Base-by-base conservation (phyloP, 2,113 vertebrate genomes). In the Microcebus lehilahytsara region DNA sequence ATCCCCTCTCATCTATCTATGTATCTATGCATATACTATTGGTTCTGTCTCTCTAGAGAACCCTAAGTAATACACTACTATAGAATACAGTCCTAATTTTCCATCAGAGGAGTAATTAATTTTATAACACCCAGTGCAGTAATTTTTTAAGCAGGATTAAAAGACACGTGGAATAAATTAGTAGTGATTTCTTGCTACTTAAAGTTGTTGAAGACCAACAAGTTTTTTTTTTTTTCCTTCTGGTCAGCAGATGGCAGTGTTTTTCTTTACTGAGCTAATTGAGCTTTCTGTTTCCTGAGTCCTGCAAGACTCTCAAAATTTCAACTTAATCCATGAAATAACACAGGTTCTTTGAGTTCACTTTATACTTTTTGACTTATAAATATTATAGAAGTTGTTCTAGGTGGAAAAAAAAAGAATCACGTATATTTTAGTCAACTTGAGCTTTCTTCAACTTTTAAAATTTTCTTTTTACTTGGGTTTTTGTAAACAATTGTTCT, bases 241-340 rank as follows among this genome's bases (percentile, higher is more conserved):
- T 66, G 16, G 58, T 85, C 97, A 93, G 97, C 88, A 98, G 97
- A 90, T 97, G 97, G 97, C 97, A 97, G 85, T 97, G 79, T 97
- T 85, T 97, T 96, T 93, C 96, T 67, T 98, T 95, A 84, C 72
- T 96, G 96, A 75, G 16, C 40, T 96, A 83, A 95, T 16, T 46
- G 69, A 86, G 6, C 22, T 10, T 66, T 75, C 72, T 81, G 46
- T 67, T 66, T 30, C 11, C 17, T 25, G 60, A 34, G 40, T 37
- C 17, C 27, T 34, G 77, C 22, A 19, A 42, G 53, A 77, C 37
- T 93, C 16, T 91, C 16, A 66, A 9, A 62, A 83, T 93, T 92
- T 64, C 79, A 25, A 78, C 7, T 81, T 37, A 56, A 51, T 64
- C 42, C 58, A 83, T 51, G 77, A 74, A 53, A 85, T 71, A 56